Evolutionary conservation across 2,797 vertebrate species (phyloP), one percentile per base, ranked within the genome.

Genomic region (Jordanella pulchra): DNA sequence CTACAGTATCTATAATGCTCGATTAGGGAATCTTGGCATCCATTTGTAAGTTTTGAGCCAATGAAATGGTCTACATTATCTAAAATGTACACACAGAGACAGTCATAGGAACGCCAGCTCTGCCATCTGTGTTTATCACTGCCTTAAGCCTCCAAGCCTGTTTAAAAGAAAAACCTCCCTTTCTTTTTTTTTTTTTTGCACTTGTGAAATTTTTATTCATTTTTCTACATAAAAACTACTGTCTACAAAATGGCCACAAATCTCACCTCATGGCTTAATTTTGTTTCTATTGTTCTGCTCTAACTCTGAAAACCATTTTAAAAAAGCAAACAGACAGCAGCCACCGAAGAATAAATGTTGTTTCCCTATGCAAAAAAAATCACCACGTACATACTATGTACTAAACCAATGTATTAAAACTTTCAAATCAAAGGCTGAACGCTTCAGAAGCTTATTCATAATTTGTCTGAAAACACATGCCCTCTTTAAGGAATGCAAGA

Each of bases 391-490:
- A 39, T 39, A 39, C 68, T 65, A 48, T 75, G 54, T 75, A 48
- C 35, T 78, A 73, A 81, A 67, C 58, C 42, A 73, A 28, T 87
- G 81, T 75, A 75, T 79, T 77, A 39, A 60, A 65, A 77, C 45
- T 48, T 72, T 68, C 45, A 53, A 27, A 73, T 27, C 51, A 68
- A 63, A 55, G 32, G 30, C 55, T 35, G 23, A 13, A 75, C 69
- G 45, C 23, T 45, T 66, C 58, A 50, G 48, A 44, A 39, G 66
- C 69, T 65, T 47, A 25, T 28, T 51, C 27, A 66, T 21, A 63
- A 58, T 61, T 48, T n/a, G 18, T 68, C 71, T 69, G 45, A 61
- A 61, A 35, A 39, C 72, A 67, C 30, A 67, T 67, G 23, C 11
- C 32, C 28, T 2, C 12, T n/a, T 15, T 1, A 48, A 32, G 27